These are phyloP conservation scores for Corythornis madagascariensis DNA, from an alignment of 2,113 vertebrate genomes.

Conservation along the genomic window DNA sequence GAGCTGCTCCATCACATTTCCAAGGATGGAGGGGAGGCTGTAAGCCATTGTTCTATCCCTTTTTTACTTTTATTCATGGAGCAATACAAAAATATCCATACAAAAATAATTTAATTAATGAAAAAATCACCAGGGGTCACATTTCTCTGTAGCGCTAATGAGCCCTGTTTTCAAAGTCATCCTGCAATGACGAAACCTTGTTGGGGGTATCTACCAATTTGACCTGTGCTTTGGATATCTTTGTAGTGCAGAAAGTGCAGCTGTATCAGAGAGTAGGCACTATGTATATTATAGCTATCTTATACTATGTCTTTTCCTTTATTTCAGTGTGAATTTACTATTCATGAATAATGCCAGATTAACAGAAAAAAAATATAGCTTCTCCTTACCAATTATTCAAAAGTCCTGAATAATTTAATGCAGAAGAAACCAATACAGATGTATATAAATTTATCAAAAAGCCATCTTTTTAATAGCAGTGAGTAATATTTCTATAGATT, in stretches of 20 bases:
- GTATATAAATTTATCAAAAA: conserved; percentile 1
- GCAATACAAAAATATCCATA: neutral
- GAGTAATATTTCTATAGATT: neutral
- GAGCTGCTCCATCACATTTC: too few relatives aligned
- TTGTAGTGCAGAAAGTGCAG: neutral
- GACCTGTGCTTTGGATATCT: neutral
- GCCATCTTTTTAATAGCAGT: neutral
- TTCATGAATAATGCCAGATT: neutral
- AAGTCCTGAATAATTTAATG: conserved; percentile 12
- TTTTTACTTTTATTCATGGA: neutral
- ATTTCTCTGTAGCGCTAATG: neutral
- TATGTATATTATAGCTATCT: neutral
- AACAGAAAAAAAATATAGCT: conserved; percentile 31
- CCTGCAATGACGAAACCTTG: neutral
- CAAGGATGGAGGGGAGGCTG: too few relatives aligned
- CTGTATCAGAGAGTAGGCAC: neutral
- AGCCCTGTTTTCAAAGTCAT: neutral
- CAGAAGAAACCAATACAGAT: neutral
- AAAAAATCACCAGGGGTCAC: neutral
- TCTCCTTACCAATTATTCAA: neutral
- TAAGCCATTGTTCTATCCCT: neutral
- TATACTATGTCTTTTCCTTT: neutral
- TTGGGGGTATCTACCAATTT: neutral
- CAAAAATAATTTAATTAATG: neutral
- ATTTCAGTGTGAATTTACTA: neutral